These are phyloP conservation scores for Chloromyia formosa DNA, from an alignment of 2,888 invertebrate genomes.

Conservation along the genomic window DNA sequence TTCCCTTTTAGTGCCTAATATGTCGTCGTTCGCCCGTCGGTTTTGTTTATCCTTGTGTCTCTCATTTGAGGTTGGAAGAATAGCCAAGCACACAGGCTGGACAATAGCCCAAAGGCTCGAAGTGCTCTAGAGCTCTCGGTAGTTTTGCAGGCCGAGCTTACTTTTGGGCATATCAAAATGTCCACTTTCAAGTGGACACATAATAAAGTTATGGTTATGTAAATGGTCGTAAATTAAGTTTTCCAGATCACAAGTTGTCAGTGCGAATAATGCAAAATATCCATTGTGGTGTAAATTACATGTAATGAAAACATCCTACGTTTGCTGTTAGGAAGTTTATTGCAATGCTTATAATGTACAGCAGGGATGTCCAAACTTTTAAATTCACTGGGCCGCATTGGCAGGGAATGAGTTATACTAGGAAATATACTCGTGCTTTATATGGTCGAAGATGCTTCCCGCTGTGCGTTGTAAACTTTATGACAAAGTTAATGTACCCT, in stretches of 20 bases:
- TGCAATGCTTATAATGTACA: too few species aligned
- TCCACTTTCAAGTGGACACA: constrained; percentile 11
- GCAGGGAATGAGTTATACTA: too few species aligned
- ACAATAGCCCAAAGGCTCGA: constrained; percentile 13
- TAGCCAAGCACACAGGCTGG: neutral
- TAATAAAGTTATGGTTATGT: constrained; percentile 30
- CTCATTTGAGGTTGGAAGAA: neutral
- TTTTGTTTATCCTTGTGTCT: neutral
- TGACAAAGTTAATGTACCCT: too few species aligned
- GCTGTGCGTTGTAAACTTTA: too few species aligned
- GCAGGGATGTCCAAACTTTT: too few species aligned
- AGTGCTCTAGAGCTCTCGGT: neutral
- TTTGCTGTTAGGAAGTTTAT: too few species aligned
- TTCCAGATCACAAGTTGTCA: constrained; percentile 13
- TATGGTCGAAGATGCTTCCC: too few species aligned
- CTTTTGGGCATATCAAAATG: neutral
- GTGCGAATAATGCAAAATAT: constrained; percentile 16
- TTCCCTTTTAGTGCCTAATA: constrained; percentile 19
- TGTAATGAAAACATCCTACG: constrained; percentile 12
- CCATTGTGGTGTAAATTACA: constrained; percentile 16
- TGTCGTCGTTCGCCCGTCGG: constrained; percentile 3
- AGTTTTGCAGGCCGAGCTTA: neutral
- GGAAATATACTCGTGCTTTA: too few species aligned
- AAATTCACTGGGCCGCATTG: too few species aligned
- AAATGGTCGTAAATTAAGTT: constrained; percentile 27